phyloP scores from a whole-genome alignment of 2,113 vertebrate genomes.

The Poecile atricapillus region DNA sequence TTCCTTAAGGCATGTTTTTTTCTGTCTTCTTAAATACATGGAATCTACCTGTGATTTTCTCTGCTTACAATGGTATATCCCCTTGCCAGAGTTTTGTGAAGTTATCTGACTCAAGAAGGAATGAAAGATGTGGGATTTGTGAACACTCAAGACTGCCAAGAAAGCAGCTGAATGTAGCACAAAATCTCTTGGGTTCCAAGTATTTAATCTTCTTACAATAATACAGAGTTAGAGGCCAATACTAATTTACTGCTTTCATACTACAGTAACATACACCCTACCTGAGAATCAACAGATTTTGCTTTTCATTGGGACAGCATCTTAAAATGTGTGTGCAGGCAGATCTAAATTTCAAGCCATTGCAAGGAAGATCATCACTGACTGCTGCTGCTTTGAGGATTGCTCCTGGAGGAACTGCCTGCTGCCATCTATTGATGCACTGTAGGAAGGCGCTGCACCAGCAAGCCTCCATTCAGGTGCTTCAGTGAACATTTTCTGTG shows the following conservation, averaged over 20 bases:
- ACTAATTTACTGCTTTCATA: background rate
- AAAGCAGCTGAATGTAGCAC: background rate
- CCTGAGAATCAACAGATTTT: background rate
- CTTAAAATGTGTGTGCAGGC: background rate
- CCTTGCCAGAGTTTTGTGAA: background rate
- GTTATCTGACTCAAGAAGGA: background rate
- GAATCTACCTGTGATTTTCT: background rate
- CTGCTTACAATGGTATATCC: background rate
- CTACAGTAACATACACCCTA: background rate
- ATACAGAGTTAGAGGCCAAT: background rate
- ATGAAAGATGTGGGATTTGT: conserved; percentile 23
- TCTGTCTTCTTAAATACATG: background rate
- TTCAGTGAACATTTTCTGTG: background rate
- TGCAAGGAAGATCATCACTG: background rate
- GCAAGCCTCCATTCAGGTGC: background rate
- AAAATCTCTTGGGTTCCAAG: background rate
- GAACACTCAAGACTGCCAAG: background rate
- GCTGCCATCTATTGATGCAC: conserved; percentile 49
- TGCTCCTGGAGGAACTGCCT: conserved; percentile 6
- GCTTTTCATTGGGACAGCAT: background rate
- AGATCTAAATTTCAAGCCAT: background rate
- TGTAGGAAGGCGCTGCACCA: background rate
- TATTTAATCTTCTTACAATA: conserved; percentile 24
- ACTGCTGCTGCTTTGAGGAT: background rate
- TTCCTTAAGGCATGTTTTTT: background rate